Base-by-base conservation (phyloP, 2,113 vertebrate genomes). In the Pantherophis guttatus region DNA sequence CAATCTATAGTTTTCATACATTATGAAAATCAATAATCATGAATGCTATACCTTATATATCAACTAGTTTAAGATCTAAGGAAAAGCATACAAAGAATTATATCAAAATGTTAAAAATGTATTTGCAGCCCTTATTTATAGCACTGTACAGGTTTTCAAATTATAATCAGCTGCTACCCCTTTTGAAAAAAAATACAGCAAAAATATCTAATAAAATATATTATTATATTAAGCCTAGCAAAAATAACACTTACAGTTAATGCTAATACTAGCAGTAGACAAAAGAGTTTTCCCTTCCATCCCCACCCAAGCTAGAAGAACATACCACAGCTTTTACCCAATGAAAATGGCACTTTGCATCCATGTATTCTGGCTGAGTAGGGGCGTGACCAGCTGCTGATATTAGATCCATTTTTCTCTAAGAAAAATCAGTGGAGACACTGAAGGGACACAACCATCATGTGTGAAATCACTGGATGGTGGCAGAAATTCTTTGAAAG, bases 361-460 rank as follows among this genome's bases (percentile, higher is more conserved):
- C 93, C 81, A 87, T 90, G 87, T 92, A 92, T 94, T 86, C 88
- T 87, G 90, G 88, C 52, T 44, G 70, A 90, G 50, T 88, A 92
- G 91, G 93, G 93, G 93, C 91, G 93, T 94, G 93, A 94, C 91
- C 93, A 90, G 58, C 88, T 87, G 87, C 93, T 92, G 59, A 39
- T 87, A 90, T 29, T 86, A 87, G 33, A 87, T 90, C 50, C 91
- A 92, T 90, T 94, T 90, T 54, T 58, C 52, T 33, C 89, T 87
- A 2, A 81, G 92, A 87, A 94, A 87, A 92, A 90, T 26, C 50
- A 87, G 90, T 52, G 54, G 8, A 92, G 39, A 89, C 11, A 55
- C n/a, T 57, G 23, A 90, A 92, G 23, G 3, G 15, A 65, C 48
- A 87, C 10, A 87, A 93, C 8, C 62, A 65, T 33, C 8, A 52